Percentiles rank a stretch among this genome's conserved stretches.
These are phyloP conservation scores for Calyptomena viridis DNA, from an alignment of 2,113 vertebrate genomes.

Conservation along the genomic window DNA sequence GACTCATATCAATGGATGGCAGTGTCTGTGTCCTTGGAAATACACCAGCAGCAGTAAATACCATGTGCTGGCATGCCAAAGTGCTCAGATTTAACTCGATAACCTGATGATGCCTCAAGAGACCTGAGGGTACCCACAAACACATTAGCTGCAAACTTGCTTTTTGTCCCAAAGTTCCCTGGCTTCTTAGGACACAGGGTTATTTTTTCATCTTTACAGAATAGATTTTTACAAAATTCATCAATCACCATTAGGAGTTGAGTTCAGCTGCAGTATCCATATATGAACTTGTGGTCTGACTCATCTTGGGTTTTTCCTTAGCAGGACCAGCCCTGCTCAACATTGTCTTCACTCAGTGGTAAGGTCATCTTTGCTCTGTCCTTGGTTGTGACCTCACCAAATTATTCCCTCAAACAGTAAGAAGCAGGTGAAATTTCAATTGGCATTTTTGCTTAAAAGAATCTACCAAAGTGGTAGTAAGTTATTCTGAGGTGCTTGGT, in stretches of 20 bases:
- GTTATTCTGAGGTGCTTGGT: not conserved
- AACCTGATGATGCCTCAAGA: not conserved
- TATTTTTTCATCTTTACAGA: not conserved
- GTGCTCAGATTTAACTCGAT: not conserved
- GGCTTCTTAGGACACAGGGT: not conserved
- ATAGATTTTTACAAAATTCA: not conserved
- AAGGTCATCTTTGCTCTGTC: not conserved
- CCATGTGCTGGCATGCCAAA: not conserved
- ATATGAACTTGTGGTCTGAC: not conserved
- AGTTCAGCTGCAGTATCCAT: not conserved
- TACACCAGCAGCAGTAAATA: not conserved
- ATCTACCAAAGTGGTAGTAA: not conserved
- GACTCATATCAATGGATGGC: not conserved
- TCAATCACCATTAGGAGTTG: not conserved
- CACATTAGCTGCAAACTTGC: not conserved
- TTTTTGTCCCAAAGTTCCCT: not conserved
- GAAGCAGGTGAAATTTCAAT: not conserved
- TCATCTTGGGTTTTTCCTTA: not conserved
- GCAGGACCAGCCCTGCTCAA: not conserved
- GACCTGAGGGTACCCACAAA: not conserved
- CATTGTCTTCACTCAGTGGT: not conserved
- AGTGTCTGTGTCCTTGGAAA: not conserved
- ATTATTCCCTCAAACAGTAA: not conserved
- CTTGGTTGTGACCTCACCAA: not conserved
- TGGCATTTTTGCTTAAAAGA: not conserved